These are phyloP conservation scores for Caenorhabditis tropicalis DNA, from an alignment of 1,140 invertebrate genomes.

Conservation along the genomic window DNA sequence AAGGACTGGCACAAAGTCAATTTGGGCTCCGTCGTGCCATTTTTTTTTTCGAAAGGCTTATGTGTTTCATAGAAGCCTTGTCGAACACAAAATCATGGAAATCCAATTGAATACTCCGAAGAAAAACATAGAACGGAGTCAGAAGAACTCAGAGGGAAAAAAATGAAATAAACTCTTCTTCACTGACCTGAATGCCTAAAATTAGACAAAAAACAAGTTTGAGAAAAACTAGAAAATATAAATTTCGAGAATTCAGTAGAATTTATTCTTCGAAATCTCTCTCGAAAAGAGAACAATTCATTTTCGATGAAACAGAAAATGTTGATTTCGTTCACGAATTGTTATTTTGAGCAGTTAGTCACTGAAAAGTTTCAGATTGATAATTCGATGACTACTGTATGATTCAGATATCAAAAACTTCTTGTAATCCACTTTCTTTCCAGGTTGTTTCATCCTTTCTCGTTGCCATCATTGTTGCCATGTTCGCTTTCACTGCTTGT, in stretches of 20 bases:
- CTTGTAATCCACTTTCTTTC: neutral
- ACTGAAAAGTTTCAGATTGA: too few species aligned
- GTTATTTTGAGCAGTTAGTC: too few species aligned
- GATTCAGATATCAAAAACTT: neutral
- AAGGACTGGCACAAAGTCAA: neutral
- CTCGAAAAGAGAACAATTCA: too few species aligned
- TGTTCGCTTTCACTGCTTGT: slow-evolving; percentile 70
- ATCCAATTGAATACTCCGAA: neutral
- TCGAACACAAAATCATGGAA: neutral
- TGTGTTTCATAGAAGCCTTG: neutral
- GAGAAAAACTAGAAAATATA: too few species aligned
- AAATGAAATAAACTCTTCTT: neutral
- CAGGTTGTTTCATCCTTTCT: slow-evolving; percentile 42
- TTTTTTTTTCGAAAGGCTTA: neutral
- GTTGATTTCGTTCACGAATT: too few species aligned
- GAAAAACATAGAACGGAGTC: neutral
- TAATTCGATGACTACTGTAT: too few species aligned
- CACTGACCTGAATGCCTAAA: too few species aligned
- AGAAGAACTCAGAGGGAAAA: neutral
- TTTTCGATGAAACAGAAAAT: too few species aligned
- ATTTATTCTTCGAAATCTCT: too few species aligned
- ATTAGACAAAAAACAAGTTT: too few species aligned
- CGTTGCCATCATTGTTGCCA: slow-evolving; percentile 60
- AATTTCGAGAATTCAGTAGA: too few species aligned
- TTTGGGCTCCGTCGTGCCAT: neutral